Conservation (phyloP, 2,888 invertebrate genomes). For the Hecatera dysodea region DNA sequence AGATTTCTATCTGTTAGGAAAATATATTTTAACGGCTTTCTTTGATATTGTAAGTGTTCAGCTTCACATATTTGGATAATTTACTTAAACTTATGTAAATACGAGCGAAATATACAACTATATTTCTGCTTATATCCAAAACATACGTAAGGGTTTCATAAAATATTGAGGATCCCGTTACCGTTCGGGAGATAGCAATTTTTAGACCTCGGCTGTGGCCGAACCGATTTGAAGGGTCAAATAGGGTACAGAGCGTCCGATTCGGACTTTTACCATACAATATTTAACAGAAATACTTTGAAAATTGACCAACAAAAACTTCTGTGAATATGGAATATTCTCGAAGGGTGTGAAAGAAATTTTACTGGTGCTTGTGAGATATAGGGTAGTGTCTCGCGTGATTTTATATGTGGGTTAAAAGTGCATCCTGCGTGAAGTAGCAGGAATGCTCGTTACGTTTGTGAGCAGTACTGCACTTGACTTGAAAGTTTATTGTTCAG, state of each 20-base stretch:
- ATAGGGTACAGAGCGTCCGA: slow-evolving; percentile 38
- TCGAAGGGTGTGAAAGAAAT: slow-evolving; percentile 5
- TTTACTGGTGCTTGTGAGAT: slow-evolving; percentile 20
- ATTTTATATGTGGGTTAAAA: slow-evolving; percentile 32
- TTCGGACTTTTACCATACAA: slow-evolving; percentile 51
- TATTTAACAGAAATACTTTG: slow-evolving; percentile 56
- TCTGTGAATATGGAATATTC: slow-evolving; percentile 18
- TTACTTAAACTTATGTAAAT: slow-evolving; percentile 5
- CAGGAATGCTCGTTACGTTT: slow-evolving; percentile 27
- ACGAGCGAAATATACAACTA: background rate
- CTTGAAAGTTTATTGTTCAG: slow-evolving; percentile 3
- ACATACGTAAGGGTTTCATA: slow-evolving; percentile 43
- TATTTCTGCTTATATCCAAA: slow-evolving; percentile 26
- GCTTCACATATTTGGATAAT: background rate
- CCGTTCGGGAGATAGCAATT: slow-evolving; percentile 39
- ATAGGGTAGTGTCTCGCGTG: background rate
- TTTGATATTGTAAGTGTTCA: background rate
- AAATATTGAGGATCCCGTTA: slow-evolving; percentile 42
- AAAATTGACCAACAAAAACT: slow-evolving; percentile 34
- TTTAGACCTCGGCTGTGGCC: slow-evolving; percentile 35
- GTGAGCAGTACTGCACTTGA: slow-evolving; percentile 7
- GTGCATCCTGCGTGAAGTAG: slow-evolving; percentile 30
- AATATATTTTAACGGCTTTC: background rate
- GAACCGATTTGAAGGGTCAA: slow-evolving; percentile 64
- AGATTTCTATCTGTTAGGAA: no score